A percentile compares a stretch with the other conserved stretches of the same genome.
Evolutionary conservation across 2,797 vertebrate species (phyloP).

Genomic region (Gouania willdenowi): DNA sequence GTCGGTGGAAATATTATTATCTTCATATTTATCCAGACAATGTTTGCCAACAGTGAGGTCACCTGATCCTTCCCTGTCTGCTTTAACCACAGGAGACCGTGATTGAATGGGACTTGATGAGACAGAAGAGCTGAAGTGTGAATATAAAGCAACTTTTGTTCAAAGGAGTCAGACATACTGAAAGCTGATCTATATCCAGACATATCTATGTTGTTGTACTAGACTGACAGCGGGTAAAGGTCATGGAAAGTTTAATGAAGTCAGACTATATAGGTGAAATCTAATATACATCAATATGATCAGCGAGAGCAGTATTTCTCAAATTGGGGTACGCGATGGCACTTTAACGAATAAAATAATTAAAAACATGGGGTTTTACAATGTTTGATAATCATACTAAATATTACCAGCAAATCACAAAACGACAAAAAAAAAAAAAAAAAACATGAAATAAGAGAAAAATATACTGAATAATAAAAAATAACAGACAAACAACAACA

Average conservation of each 20-base stretch:
- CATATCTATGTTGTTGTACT: conserved; percentile 24
- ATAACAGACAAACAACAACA: too few species aligned
- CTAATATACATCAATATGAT: conserved; percentile 47
- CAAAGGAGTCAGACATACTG: conserved; percentile 36
- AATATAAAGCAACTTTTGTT: conserved; percentile 60
- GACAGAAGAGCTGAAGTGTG: conserved; percentile 17
- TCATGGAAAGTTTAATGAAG: conserved; percentile 62
- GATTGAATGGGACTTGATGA: conserved; percentile 23
- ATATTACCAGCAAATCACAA: too few species aligned
- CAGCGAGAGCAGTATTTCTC: too few species aligned
- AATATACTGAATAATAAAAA: too few species aligned
- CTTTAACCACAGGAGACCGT: conserved; percentile 45
- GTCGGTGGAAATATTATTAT: conserved; percentile 58
- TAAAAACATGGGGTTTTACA: too few species aligned
- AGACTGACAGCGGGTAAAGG: conserved; percentile 28
- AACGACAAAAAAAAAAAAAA: too few species aligned
- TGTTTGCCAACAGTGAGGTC: conserved; percentile 57
- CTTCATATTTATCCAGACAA: conserved; percentile 39
- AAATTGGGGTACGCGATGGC: too few species aligned
- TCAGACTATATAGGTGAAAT: conserved; percentile 38
- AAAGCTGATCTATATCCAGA: conserved; percentile 35
- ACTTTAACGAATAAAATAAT: too few species aligned
- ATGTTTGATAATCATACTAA: too few species aligned
- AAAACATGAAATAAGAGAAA: too few species aligned
- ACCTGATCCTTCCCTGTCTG: conserved; percentile 49